Base-by-base conservation (phyloP, 2,797 vertebrate species). In the Acanthopagrus latus region DNA sequence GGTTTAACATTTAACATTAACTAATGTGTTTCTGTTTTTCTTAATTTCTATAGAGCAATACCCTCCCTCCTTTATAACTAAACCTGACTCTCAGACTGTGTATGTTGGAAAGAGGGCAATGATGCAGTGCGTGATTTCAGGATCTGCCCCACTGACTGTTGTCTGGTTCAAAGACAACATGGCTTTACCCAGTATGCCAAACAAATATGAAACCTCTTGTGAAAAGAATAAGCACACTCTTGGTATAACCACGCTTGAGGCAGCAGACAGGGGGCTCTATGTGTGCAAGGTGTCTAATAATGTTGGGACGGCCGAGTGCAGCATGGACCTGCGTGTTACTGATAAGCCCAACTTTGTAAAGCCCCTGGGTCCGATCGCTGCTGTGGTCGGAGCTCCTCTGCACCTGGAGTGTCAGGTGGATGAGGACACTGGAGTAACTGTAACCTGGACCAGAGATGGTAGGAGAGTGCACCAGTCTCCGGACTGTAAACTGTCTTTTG, bases 401-500 rank as follows among this genome's bases (percentile, higher is more conserved):
- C 96, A 72, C 78, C 95, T 98, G 83, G 96, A 98, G 88, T 96
- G 96, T 85, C 96, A 97, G 91, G 93, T 98, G 84, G 96, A 97
- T 54, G 96, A 97, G 95, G 96, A 97, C 86, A 95, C 94, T 63
- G 96, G 96, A 92, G 96, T 97, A 29, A 95, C 88, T 12, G 85
- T 97, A 55, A 89, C 72, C 0, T 97, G 97, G 97, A 97, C 89
- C 80, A 96, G 96, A 82, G 96, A 97, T 69, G 96, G 96, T 68
- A 94, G 94, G 58, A 97, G 93, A 76, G 94, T 98, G n/a, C 96
- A 96, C 78, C 94, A 96, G 72, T 96, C 96, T 75, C 96, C 96
- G 73, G 96, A 97, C 88, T 97, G 96, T 91, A 97, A 96, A 90
- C 96, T 98, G 86, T 95, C 86, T 80, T 98, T 98, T 94, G 96